Base-by-base conservation (phyloP, 64 coral and sea anemone genomes). In the Pocillopora damicornis region DNA sequence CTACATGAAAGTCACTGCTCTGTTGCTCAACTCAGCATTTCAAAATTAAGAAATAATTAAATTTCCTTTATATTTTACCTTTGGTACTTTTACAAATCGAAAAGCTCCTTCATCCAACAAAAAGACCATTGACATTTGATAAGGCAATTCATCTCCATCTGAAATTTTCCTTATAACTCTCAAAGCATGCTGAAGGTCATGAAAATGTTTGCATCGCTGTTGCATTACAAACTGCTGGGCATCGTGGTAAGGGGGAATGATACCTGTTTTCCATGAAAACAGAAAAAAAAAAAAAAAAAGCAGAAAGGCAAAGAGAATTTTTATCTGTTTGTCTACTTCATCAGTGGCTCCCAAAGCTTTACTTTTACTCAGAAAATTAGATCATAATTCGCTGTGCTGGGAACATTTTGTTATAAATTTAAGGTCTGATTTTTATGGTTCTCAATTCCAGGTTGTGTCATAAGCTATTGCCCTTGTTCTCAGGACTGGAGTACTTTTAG, bases 61-160 rank as follows among this genome's bases (percentile, higher is more conserved):
- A 36, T 22, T 13, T 25, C 15, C 37, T 30, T 82, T 9, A 22
- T 59, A 35, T 16, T 56, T 42, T 69, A 91, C 90, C 90, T 91
- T 59, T 10, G 90, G 83, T 78, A 91, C 20, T 69, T 65, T 79
- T 60, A 87, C 77, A 37, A 91, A 76, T 26, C 83, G 26, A 11
- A 87, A 87, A 51, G 68, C 74, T 68, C 90, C 90, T 15, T 91
- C 75, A 37, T 91, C 82, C 35, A 91, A 60, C 82, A 91, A 37
- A 30, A 78, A 87, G 22, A 91, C 76, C 75, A 79, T 91, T 30
- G 90, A 76, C 35, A 91, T 34, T n/a, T 86, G 75, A 35, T 71
- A 65, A 11, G 82, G 15, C 5, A 62, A 5, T 34, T 91, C 74
- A 79, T 79, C 75, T 36, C 59, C 75, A 72, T 80, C 61, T 51